Evolutionary conservation across 2,113 vertebrate genomes (phyloP).

Genomic region (Aphyosemion australe): DNA sequence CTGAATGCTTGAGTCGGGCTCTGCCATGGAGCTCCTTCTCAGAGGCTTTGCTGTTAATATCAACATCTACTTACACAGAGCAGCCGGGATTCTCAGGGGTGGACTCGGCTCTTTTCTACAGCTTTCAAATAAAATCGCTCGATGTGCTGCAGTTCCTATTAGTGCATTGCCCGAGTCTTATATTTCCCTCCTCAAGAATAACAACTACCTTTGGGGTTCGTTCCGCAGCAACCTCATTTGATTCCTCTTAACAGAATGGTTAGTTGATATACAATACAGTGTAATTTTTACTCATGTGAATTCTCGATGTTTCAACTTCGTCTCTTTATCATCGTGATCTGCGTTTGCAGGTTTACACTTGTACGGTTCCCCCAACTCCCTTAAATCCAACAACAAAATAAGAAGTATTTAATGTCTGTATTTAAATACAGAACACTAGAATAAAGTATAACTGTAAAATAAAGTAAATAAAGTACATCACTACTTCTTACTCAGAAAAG

Average conservation of each 20-base stretch:
- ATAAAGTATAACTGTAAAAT: too few species aligned
- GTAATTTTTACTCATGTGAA: conserved; percentile 27
- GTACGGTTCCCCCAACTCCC: conserved; percentile 8
- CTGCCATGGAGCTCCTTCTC: conserved; percentile 41
- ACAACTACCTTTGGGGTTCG: conserved; percentile 52
- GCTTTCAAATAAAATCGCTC: conserved; percentile 61
- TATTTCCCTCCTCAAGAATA: conserved; percentile 56
- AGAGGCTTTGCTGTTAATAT: conserved; percentile 54
- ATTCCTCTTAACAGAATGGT: conserved; percentile 36
- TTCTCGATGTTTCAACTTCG: conserved; percentile 17
- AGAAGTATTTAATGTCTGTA: conserved; percentile 14
- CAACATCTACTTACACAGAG: conserved; percentile 42
- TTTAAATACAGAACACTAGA: conserved; percentile 13
- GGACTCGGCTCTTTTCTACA: conserved; percentile 45
- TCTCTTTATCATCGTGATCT: conserved; percentile 30
- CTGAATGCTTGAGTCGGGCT: conserved; percentile 43
- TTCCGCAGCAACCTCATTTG: conserved; percentile 25
- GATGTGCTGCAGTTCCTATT: conserved; percentile 37
- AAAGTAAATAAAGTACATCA: neutral
- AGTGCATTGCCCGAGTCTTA: conserved; percentile 24
- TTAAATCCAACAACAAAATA: conserved; percentile 23
- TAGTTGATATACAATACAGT: conserved; percentile 29
- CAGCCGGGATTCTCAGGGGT: conserved; percentile 51
- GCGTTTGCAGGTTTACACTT: conserved; percentile 12
- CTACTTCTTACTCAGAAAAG: neutral